phyloP scores from a whole-genome alignment of 2,888 invertebrate species.

The Erebia epiphron region DNA sequence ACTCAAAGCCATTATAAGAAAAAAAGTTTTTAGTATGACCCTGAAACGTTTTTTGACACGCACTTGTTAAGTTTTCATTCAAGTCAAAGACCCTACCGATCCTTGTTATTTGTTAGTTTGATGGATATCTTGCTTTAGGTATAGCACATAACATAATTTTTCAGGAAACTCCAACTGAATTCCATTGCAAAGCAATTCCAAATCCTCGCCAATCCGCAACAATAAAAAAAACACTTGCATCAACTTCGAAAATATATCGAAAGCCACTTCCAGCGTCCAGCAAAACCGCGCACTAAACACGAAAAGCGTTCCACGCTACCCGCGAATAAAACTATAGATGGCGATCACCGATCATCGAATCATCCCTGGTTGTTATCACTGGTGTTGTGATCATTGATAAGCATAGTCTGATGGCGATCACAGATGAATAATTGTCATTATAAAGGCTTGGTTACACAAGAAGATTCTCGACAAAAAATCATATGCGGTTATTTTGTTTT shows the following conservation, averaged over 20 bases:
- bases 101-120: too few species aligned
- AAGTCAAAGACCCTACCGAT: too few species aligned
- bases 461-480: too few species aligned
- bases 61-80: too few species aligned
- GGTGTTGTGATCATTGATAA: background rate
- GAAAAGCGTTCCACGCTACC: slow-evolving; percentile 22
- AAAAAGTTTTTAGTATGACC: too few species aligned
- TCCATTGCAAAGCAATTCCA: slow-evolving; percentile 8
- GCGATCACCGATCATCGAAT: slow-evolving; percentile 10
- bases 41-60: too few species aligned
- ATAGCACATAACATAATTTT: background rate
- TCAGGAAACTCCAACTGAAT: background rate
- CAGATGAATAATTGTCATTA: too few species aligned
- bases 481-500: too few species aligned
- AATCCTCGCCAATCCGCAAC: background rate
- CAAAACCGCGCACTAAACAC: slow-evolving; percentile 3
- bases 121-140: too few species aligned
- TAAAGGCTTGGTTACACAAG: too few species aligned
- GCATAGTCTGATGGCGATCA: background rate
- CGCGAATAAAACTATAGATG: background rate
- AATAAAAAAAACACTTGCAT: slow-evolving; percentile 1
- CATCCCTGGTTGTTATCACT: background rate
- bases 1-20: too few species aligned
- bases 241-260: slow-evolving; percentile 4
- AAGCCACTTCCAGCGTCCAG: slow-evolving; percentile 17